A percentile compares a stretch with the other conserved stretches of the same genome.
Conservation (phyloP, 1,140 invertebrate species). For the Drosophila lacertosa region DNA sequence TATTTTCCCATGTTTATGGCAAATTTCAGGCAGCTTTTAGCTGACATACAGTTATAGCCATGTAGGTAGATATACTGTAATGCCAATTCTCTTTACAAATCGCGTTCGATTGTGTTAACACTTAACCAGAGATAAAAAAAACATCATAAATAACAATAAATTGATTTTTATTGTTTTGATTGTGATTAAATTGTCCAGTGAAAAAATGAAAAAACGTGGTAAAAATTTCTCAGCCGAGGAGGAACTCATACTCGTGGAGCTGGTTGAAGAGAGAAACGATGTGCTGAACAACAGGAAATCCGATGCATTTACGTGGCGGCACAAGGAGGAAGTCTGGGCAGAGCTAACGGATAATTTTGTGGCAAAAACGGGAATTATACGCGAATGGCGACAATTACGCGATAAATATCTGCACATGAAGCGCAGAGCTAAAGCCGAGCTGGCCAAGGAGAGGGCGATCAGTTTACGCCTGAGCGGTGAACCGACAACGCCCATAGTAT, state of each 20-base stretch:
- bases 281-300: constrained; percentile 13
- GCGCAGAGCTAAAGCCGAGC: constrained; percentile 5
- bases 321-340: constrained; percentile 12
- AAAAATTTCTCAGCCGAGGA: constrained; percentile 16
- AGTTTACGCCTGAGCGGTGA: neutral
- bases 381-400: constrained; percentile 6
- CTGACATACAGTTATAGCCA: no score
- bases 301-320: constrained; percentile 7
- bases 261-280: constrained; percentile 6
- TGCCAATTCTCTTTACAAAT: neutral
- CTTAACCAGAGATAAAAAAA: neutral
- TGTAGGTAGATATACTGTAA: neutral
- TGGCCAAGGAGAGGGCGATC: constrained; percentile 5
- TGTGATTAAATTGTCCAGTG: constrained; percentile 5
- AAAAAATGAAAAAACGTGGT: constrained; percentile 13
- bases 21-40: neutral
- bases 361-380: neutral
- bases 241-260: constrained; percentile 4
- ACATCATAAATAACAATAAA: constrained; percentile 1
- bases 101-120: neutral
- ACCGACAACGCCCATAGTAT: neutral
- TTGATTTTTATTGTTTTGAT: neutral
- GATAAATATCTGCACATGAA: constrained; percentile 15
- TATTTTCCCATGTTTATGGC: neutral
- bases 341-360: neutral